Base-by-base conservation (phyloP, 2,113 vertebrate genomes). In the Ameiurus melas region DNA sequence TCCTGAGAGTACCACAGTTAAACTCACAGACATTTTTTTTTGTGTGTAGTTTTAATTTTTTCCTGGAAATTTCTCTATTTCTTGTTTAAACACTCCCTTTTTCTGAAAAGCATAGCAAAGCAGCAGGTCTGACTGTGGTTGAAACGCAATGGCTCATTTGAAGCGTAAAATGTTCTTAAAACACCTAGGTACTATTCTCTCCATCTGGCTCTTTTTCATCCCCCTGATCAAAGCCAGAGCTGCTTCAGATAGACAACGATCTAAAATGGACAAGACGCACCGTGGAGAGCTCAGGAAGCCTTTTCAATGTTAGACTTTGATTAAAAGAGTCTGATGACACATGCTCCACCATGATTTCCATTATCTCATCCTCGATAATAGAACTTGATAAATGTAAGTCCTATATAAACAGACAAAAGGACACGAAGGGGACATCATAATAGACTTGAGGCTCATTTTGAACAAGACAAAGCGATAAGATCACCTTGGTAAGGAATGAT, bases 171-270 rank as follows among this genome's bases (percentile, higher is more conserved):
- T 60, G 80, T 81, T 8, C 82, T 60, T 39, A 30, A 75, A 83
- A 73, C 80, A 87, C 55, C 80, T 87, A 57, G 27, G 6, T 43
- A 13, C 51, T 87, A 53, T 75, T 87, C 68, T 47, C 36, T 70
- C 66, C 55, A 83, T 47, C 68, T 60, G 86, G 66, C 80, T 87
- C 36, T 47, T 87, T 87, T 83, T 83, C 33, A 83, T 83, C 66
- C 68, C 17, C 7, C 25, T 73, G 79, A 87, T 83, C 80, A 87
- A 87, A 83, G 79, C 80, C 25, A 9, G 66, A n/a, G 36, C 66
- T 73, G 53, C 33, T 87, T 73, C 80, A 58, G 51, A 83, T 62
- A 68, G 60, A 80, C 39, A 68, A 19, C n/a, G 60, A 81, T 87
- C 55, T 70, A 64, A 87, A 87, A 87, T 3, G 55, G 14, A 47